A percentile compares a stretch with the other conserved stretches of the same genome.
These are phyloP conservation scores for Varanus komodoensis DNA, from an alignment of 2,113 vertebrate species.

Conservation along the genomic window DNA sequence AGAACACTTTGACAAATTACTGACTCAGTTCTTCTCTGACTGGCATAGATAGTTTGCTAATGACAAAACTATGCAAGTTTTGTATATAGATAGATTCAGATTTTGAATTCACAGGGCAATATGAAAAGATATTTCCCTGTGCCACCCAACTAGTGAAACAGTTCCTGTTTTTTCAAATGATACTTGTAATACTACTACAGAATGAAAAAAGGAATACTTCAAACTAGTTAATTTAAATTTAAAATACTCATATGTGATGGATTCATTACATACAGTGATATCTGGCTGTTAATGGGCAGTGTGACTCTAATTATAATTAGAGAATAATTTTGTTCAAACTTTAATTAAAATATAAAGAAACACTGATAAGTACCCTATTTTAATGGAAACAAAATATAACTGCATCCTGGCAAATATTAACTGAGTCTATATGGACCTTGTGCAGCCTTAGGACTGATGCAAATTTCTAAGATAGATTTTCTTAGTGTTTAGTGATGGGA, in stretches of 20 bases:
- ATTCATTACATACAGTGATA: not conserved
- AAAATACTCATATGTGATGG: not conserved
- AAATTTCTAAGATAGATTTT: not conserved
- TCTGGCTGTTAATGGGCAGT: not conserved
- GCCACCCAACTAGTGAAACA: not conserved
- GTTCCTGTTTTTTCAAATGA: not conserved
- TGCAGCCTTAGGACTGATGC: not conserved
- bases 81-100: not conserved
- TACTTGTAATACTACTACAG: not conserved
- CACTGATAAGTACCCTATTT: not conserved
- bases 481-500: not conserved
- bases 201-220: not conserved
- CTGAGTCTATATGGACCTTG: not conserved
- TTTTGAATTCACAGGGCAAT: not conserved
- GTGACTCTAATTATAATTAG: not conserved
- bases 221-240: not conserved
- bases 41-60: not conserved
- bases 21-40: not conserved
- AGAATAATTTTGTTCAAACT: not conserved
- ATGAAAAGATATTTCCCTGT: not conserved
- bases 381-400: not conserved
- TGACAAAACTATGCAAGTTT: not conserved
- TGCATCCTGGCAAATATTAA: not conserved
- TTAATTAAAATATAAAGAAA: constrained; percentile 7
- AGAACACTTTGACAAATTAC: not conserved